Evolutionary conservation across 2,888 invertebrate genomes (phyloP).

Genomic region (Latrodectus hesperus): DNA sequence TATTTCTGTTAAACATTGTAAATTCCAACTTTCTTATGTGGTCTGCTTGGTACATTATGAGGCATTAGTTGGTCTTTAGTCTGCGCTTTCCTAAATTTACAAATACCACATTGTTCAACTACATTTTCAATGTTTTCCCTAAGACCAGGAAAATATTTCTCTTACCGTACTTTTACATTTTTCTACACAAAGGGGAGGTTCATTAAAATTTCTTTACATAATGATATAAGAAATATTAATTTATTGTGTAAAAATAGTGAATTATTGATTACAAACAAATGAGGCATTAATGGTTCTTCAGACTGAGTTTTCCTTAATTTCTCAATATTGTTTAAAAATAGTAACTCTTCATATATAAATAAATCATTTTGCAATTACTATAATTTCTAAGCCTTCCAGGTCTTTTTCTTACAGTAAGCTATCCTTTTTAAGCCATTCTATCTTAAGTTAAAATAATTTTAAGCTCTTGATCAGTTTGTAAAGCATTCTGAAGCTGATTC

Average conservation of each 20-base stretch:
- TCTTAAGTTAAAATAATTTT: conserved; percentile 3
- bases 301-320: no score
- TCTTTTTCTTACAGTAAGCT: no score
- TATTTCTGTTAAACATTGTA: background rate
- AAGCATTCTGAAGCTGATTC: background rate
- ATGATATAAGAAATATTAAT: background rate
- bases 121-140: background rate
- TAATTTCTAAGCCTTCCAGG: background rate
- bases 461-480: background rate
- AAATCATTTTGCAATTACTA: conserved; percentile 10
- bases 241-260: no score
- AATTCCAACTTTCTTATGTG: conserved; percentile 1
- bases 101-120: background rate
- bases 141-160: conserved; percentile 15
- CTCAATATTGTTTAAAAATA: no score
- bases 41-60: background rate
- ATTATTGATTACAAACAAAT: no score
- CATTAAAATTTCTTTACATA: conserved; percentile 15
- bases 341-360: background rate
- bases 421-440: conserved; percentile 9
- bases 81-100: conserved; percentile 5
- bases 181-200: conserved; percentile 4
- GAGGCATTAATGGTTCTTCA: no score
- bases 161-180: conserved; percentile 18
- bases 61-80: conserved; percentile 3